These are phyloP conservation scores for Lytechinus pictus DNA, from an alignment of 35 echinoderm and acorn worm genomes.

Conservation along the genomic window DNA sequence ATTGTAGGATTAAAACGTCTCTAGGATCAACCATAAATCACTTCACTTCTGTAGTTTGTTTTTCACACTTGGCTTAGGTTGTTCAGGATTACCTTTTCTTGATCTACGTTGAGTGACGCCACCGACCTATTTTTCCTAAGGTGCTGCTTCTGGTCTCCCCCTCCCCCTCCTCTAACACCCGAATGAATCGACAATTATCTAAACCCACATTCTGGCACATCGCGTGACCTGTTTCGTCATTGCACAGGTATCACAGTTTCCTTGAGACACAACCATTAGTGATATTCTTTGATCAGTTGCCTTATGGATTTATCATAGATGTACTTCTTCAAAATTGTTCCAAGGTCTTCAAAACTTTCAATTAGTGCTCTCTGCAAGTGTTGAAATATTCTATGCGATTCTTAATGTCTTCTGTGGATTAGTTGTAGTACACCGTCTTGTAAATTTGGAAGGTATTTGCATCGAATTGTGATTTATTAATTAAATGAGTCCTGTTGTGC, in stretches of 20 bases:
- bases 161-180: not conserved
- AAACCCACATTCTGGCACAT: not conserved
- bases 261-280: not conserved
- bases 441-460: not conserved
- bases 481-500: not conserved
- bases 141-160: not conserved
- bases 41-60: not conserved
- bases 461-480: not conserved
- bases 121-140: not conserved
- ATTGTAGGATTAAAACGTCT: not conserved
- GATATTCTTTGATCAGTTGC: not conserved
- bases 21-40: not conserved
- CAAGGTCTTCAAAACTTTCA: not conserved
- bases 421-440: not conserved
- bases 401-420: not conserved
- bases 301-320: not conserved
- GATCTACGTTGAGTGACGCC: not conserved
- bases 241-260: not conserved
- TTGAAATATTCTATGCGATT: not conserved
- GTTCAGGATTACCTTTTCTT: not conserved
- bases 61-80: not conserved
- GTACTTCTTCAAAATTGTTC: not conserved
- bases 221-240: not conserved
- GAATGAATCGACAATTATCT: not conserved
- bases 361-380: not conserved